These are phyloP conservation scores for Acrocephalus scirpaceus DNA, from an alignment of 2,797 vertebrate species.

Conservation along the genomic window DNA sequence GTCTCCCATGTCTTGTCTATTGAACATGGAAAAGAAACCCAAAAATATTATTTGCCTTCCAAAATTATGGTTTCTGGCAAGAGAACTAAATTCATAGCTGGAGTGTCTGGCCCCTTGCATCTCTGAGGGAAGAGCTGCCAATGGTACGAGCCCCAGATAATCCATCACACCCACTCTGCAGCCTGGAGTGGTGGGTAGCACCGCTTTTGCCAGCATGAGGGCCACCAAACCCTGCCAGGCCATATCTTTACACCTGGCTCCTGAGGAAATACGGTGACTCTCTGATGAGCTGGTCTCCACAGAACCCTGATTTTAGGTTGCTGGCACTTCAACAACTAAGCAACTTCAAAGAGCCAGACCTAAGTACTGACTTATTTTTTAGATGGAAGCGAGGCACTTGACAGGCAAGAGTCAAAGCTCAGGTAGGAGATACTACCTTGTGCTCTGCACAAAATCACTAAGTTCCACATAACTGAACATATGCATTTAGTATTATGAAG, in stretches of 20 bases:
- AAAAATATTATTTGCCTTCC: background rate
- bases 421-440: background rate
- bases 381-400: background rate
- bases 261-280: background rate
- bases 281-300: background rate
- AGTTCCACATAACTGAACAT: background rate
- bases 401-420: background rate
- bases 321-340: background rate
- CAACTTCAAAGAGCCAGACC: background rate
- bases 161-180: background rate
- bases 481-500: background rate
- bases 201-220: rapidly evolving
- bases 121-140: background rate
- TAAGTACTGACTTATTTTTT: background rate
- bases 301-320: background rate
- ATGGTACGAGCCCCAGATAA: background rate
- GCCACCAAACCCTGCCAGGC: background rate
- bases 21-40: background rate
- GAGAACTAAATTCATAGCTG: background rate
- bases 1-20: background rate
- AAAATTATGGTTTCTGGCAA: background rate
- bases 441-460: background rate
- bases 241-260: rapidly evolving
- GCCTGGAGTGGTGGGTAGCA: background rate
- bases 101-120: background rate